phyloP scores from a whole-genome alignment of 1,140 invertebrate species.

The Panagrolaimus sp. region DNA sequence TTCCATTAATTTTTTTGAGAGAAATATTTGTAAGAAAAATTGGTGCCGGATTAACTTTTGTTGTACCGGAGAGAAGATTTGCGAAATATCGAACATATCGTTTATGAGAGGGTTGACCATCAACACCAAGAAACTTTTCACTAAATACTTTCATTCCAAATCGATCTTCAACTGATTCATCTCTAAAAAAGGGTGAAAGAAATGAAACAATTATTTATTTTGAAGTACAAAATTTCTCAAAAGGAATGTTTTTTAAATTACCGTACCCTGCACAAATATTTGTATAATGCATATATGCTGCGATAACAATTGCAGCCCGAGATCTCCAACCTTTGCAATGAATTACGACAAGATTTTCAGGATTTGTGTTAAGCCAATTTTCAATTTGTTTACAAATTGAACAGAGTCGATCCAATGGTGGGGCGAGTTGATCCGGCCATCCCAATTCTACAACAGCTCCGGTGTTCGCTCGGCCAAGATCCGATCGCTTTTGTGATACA shows the following conservation, averaged over 20 bases:
- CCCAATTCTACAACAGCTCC: constrained; percentile 70
- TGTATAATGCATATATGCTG: constrained; percentile 87
- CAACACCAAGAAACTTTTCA: constrained; percentile 75
- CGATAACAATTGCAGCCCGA: constrained; percentile 76
- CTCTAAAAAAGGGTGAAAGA: constrained; percentile 61
- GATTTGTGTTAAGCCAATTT: constrained; percentile 75
- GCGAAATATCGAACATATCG: constrained; percentile 85
- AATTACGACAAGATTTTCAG: constrained; percentile 75
- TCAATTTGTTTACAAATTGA: constrained; percentile 85
- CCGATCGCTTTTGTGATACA: constrained; percentile 70
- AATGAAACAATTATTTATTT: background rate
- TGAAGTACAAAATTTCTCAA: background rate
- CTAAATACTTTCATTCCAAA: constrained; percentile 84
- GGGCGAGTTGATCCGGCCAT: constrained; percentile 78
- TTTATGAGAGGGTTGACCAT: constrained; percentile 79
- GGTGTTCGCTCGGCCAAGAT: constrained; percentile 63
- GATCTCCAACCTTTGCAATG: constrained; percentile 78
- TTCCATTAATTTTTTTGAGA: constrained; percentile 71
- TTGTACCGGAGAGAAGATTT: constrained; percentile 77
- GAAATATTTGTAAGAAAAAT: constrained; percentile 79
- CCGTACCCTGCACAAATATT: constrained; percentile 74
- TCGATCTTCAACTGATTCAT: constrained; percentile 79
- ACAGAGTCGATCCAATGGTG: constrained; percentile 79
- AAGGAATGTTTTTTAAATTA: background rate
- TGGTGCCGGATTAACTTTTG: constrained; percentile 77